These are phyloP conservation scores for Drosophila cognata DNA, from an alignment of 2,888 invertebrate genomes.

Conservation along the genomic window DNA sequence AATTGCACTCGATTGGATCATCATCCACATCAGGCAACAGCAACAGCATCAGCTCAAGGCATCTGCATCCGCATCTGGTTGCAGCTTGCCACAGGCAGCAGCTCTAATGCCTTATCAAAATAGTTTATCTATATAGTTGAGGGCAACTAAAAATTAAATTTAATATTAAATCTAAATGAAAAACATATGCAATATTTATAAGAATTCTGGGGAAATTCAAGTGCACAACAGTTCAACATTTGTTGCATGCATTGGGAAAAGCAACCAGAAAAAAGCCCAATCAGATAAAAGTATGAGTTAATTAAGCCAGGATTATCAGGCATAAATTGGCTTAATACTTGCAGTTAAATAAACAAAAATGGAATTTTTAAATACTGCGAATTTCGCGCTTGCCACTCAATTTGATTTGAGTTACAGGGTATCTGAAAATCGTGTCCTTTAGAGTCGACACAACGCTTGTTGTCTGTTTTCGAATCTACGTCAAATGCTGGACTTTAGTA, in stretches of 20 bases:
- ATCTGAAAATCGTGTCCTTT: background rate
- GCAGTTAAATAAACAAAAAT: too few relatives aligned
- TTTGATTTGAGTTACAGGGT: background rate
- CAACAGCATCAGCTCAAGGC: conserved; percentile 11
- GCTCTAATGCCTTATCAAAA: conserved; percentile 1
- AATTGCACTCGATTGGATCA: conserved; percentile 57
- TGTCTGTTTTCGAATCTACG: conserved; percentile 11
- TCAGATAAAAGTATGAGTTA: too few relatives aligned
- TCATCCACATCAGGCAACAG: conserved; percentile 15
- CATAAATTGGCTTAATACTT: too few relatives aligned
- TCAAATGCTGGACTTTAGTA: conserved; percentile 57
- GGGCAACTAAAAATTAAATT: background rate
- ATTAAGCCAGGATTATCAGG: too few relatives aligned
- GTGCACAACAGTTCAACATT: background rate
- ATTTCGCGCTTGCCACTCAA: background rate
- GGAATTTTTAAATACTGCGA: too few relatives aligned
- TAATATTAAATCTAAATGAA: background rate
- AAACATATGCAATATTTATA: background rate
- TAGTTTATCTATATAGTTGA: background rate
- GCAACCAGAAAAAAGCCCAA: too few relatives aligned
- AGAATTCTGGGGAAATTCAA: background rate
- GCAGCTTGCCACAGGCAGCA: conserved; percentile 18
- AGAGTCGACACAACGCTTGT: background rate
- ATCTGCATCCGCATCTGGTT: conserved; percentile 6
- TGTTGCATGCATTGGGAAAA: too few relatives aligned